Evolutionary conservation across 2,888 invertebrate genomes (phyloP).

Genomic region (Cenopis cana): DNA sequence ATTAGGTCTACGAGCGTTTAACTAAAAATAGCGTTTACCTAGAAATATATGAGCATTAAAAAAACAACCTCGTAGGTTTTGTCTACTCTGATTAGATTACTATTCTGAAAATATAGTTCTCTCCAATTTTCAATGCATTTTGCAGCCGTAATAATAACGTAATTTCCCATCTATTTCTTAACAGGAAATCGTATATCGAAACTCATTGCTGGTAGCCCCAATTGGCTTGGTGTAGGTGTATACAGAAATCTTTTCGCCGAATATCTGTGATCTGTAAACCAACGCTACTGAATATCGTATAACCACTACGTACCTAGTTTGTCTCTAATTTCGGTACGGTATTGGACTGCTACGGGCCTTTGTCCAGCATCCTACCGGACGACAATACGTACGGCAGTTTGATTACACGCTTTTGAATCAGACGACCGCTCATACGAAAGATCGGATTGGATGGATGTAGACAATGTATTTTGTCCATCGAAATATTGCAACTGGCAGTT

Average conservation of each 20-base stretch:
- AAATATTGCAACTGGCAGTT: conserved; percentile 1
- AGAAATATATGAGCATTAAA: no score
- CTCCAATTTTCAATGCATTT: background rate
- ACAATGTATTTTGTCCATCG: conserved; percentile 10
- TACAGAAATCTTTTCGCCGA: background rate
- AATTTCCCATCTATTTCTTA: background rate
- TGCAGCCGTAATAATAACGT: no score
- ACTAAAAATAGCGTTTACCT: no score
- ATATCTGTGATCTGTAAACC: background rate
- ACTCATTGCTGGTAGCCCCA: background rate
- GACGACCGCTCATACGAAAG: conserved; percentile 24
- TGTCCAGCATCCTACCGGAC: conserved; percentile 34
- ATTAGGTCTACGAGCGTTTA: no score
- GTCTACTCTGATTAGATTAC: no score
- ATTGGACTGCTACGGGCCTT: conserved; percentile 24
- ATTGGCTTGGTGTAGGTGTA: no score
- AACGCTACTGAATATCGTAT: conserved; percentile 1
- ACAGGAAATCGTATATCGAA: background rate
- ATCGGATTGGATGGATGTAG: conserved; percentile 14
- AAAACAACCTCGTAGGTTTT: no score
- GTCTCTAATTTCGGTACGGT: conserved; percentile 30
- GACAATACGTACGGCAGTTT: conserved; percentile 39
- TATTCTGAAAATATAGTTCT: no score
- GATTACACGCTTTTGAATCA: conserved; percentile 42
- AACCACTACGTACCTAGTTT: conserved; percentile 21